Evolutionary conservation across 1,140 invertebrate species (phyloP).

Genomic region (Drosophila novamexicana): DNA sequence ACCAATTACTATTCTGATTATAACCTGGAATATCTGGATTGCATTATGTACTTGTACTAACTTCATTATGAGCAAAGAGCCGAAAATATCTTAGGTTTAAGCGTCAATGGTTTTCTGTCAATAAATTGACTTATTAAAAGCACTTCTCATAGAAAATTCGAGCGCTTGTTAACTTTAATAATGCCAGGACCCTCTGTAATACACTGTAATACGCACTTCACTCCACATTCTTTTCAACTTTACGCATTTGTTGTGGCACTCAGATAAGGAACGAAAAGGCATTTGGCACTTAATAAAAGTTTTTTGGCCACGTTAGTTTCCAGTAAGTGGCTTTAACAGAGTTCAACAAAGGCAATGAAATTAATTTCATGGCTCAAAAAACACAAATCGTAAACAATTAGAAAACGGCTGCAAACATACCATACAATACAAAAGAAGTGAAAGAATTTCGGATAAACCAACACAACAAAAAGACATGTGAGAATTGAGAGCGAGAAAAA

Average conservation of each 20-base stretch:
- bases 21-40: no score
- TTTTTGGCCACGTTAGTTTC: constrained; percentile 18
- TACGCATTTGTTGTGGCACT: neutral
- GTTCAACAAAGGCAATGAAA: constrained; percentile 46
- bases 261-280: constrained; percentile 20
- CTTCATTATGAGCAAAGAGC: no score
- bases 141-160: neutral
- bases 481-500: neutral
- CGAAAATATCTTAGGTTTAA: neutral
- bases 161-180: constrained; percentile 1
- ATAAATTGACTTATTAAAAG: neutral
- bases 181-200: neutral
- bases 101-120: neutral
- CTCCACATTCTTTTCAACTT: neutral
- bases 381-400: constrained; percentile 73
- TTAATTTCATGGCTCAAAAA: constrained; percentile 78
- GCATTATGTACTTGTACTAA: no score
- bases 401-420: constrained; percentile 22
- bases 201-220: neutral
- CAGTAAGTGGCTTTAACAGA: constrained; percentile 15
- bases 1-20: no score
- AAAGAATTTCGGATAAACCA: constrained; percentile 19
- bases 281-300: constrained; percentile 24
- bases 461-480: constrained; percentile 27
- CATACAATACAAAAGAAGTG: neutral